Base-by-base conservation (phyloP, 2,113 vertebrate genomes). In the Ammodytes marinus region DNA sequence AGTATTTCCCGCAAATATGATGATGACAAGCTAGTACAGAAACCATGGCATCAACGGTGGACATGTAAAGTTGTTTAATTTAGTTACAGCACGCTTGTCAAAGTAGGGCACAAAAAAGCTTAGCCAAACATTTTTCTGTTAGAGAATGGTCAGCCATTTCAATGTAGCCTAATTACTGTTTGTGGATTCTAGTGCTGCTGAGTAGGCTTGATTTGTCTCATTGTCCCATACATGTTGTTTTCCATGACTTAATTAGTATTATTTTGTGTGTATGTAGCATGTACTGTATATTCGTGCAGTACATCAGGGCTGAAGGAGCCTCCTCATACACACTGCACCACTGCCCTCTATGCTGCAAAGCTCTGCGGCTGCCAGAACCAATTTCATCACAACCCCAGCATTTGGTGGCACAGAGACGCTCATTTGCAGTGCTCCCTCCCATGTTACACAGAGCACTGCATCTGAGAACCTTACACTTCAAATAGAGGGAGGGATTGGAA, bases 331-430 rank as follows among this genome's bases (percentile, higher is more conserved):
- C 82, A 86, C 87, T 88, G 87, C 82, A 87, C 69, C 72, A 75
- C 75, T 89, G 82, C 87, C 69, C 73, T 85, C 74, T 74, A 68
- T 81, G 50, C 87, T 84, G 86, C 80, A 91, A 79, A 82, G 66
- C 80, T 69, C 85, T 84, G 90, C 88, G 87, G 82, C 71, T 85
- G 78, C 79, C 74, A 60, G 42, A 61, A 87, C 74, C 82, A 69
- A 88, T 90, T 89, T 82, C 65, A 91, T 84, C 78, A 72, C 71
- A 71, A 77, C 69, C 74, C 77, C 50, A 82, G 82, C 74, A 63
- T 6, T 35, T 70, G 70, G 43, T 70, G 76, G 73, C 61, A 84
- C 19, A 59, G 55, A 78, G 71, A 83, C 74, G 57, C 58, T 67
- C 40, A 57, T 83, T 73, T 87, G 58, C 81, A 76, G 40, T 49